Conservation (phyloP, 2,797 vertebrate genomes). For the Pseudochromis fuscus region DNA sequence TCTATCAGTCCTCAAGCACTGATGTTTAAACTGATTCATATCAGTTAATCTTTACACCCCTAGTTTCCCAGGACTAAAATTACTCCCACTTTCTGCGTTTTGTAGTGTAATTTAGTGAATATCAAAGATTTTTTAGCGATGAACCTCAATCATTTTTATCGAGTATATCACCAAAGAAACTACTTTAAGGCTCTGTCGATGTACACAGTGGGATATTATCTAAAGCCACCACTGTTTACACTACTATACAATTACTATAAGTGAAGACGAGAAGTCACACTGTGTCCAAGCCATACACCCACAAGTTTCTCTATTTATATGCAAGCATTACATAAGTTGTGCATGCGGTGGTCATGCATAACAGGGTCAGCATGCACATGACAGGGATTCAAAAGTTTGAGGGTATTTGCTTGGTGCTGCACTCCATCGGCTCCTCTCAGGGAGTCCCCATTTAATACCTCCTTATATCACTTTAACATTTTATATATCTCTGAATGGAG, state of each 20-base stretch:
- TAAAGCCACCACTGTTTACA: constrained; percentile 12
- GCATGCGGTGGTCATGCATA: constrained; percentile 26
- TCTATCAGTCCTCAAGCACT: no score
- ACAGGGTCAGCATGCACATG: constrained; percentile 9
- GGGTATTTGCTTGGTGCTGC: constrained; percentile 5
- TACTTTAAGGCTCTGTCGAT: background rate
- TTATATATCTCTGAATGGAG: constrained; percentile 13
- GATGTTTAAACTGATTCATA: no score
- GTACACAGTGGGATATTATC: background rate
- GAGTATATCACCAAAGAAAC: no score
- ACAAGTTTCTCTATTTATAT: constrained; percentile 55
- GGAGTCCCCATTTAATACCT: constrained; percentile 9
- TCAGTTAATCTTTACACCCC: no score
- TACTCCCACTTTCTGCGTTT: no score
- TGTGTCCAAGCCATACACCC: constrained; percentile 44
- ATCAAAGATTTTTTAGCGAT: no score
- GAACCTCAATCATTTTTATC: no score
- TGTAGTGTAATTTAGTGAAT: no score
- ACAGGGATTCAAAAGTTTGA: constrained; percentile 4
- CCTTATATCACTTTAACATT: background rate
- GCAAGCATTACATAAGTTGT: constrained; percentile 41
- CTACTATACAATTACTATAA: constrained; percentile 38
- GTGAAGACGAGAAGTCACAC: constrained; percentile 33
- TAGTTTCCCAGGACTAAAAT: no score
- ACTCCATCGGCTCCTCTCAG: no score